Conservation (phyloP, 2,888 invertebrate species). For the Orchesella flavescens region DNA sequence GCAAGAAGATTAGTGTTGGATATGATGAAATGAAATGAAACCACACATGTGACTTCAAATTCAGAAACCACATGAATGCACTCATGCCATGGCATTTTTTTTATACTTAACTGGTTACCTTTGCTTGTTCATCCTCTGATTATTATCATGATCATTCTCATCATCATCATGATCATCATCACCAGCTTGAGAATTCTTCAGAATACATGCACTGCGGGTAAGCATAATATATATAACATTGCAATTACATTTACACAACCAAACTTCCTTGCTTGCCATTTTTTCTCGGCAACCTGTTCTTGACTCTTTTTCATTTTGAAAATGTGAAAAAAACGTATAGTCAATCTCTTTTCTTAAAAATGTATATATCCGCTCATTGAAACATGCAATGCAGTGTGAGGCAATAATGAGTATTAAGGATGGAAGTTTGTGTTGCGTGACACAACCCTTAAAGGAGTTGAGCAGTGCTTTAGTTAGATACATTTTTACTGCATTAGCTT, state of each 20-base stretch:
- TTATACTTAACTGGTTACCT: conserved; percentile 8
- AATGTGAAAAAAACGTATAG: conserved; percentile 57
- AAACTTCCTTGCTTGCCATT: conserved; percentile 34
- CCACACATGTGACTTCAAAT: conserved; percentile 50
- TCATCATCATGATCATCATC: conserved; percentile 32
- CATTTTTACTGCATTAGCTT: conserved; percentile 7
- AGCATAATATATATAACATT: conserved; percentile 28
- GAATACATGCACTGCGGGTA: conserved; percentile 41
- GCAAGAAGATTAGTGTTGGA: conserved; percentile 12
- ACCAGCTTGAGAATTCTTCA: neutral
- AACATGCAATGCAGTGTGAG: conserved; percentile 18
- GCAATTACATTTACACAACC: conserved; percentile 33
- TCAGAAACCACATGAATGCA: conserved; percentile 52
- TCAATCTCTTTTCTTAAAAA: conserved; percentile 44
- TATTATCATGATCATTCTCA: conserved; percentile 49
- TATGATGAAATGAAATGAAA: conserved; percentile 50
- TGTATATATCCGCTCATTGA: conserved; percentile 52
- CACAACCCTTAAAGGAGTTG: conserved; percentile 32
- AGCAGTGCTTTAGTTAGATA: conserved; percentile 1
- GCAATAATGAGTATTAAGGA: neutral
- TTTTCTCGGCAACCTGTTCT: conserved; percentile 55
- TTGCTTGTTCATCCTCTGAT: conserved; percentile 45
- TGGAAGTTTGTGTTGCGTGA: conserved; percentile 56
- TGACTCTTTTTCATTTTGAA: conserved; percentile 41
- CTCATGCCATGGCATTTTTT: conserved; percentile 37